Conservation (phyloP, 2,797 vertebrate genomes). For the Carduelis carduelis region DNA sequence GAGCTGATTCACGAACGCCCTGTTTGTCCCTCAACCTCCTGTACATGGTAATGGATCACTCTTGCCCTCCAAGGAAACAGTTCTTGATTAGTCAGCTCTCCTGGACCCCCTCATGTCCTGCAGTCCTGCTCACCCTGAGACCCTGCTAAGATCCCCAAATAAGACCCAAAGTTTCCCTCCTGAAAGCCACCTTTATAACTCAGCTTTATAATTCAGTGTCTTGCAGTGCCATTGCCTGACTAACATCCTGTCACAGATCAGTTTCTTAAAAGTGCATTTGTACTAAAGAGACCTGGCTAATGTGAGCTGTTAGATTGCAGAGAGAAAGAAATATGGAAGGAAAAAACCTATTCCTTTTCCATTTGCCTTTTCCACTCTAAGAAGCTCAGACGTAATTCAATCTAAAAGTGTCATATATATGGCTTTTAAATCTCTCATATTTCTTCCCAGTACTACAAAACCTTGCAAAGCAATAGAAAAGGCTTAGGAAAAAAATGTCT, state of each 20-base stretch:
- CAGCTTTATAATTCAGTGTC: background rate
- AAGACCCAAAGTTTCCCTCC: background rate
- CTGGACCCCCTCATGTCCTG: background rate
- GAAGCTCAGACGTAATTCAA: background rate
- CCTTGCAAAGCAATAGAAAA: background rate
- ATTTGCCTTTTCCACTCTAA: background rate
- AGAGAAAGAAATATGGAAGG: background rate
- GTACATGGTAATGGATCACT: accelerated
- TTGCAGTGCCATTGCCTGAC: background rate
- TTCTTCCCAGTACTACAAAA: background rate
- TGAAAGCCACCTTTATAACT: background rate
- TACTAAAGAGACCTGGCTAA: background rate
- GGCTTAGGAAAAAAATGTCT: background rate
- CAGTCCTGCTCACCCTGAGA: background rate
- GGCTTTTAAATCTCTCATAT: background rate
- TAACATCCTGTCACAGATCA: background rate
- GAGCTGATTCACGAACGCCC: too few species aligned
- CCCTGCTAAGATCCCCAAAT: background rate
- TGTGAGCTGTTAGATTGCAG: background rate
- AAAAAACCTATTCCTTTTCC: background rate
- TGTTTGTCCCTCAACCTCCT: background rate
- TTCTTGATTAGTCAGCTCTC: background rate
- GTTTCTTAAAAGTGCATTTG: background rate
- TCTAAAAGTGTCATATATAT: background rate
- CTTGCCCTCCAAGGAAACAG: background rate